Percentiles rank a stretch among this genome's conserved stretches.
These are phyloP conservation scores for Apotomis capreana DNA, from an alignment of 2,888 invertebrate genomes.

Conservation along the genomic window DNA sequence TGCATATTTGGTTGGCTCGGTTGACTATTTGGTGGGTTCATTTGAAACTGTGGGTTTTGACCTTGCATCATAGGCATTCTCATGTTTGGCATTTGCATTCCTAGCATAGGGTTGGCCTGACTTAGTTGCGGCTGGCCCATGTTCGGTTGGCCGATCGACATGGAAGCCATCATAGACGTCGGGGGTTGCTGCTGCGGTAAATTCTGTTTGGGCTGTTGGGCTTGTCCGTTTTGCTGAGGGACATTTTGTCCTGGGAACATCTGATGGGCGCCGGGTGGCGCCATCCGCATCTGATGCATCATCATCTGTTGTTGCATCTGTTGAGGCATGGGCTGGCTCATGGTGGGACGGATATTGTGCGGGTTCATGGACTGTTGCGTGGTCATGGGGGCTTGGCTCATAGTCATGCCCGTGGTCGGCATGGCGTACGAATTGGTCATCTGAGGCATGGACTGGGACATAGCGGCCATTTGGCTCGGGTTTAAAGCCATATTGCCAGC, in stretches of 20 bases:
- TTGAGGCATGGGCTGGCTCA: conserved; percentile 65
- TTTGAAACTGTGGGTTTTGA: conserved; percentile 65
- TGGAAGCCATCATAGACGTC: conserved; percentile 63
- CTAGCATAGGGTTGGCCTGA: conserved; percentile 65
- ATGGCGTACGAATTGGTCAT: conserved; percentile 64
- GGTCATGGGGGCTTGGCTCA: conserved; percentile 60
- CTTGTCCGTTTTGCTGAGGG: conserved; percentile 63
- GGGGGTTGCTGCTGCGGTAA: conserved; percentile 58
- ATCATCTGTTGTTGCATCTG: conserved; percentile 58
- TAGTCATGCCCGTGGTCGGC: conserved; percentile 61
- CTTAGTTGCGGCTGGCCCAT: conserved; percentile 62
- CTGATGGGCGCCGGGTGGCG: conserved; percentile 68
- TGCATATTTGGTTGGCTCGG: conserved; percentile 61
- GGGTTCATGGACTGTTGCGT: conserved; percentile 64
- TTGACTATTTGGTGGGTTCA: conserved; percentile 61
- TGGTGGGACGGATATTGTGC: conserved; percentile 60
- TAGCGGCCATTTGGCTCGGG: conserved; percentile 63
- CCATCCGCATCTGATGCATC: conserved; percentile 76
- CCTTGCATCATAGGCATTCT: conserved; percentile 71
- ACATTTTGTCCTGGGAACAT: conserved; percentile 58
- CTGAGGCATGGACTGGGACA: conserved; percentile 72
- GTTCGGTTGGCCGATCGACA: conserved; percentile 64
- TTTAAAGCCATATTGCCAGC: conserved; percentile 63
- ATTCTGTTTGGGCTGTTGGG: conserved; percentile 60
- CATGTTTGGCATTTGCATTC: conserved; percentile 75